A percentile compares a stretch with the other conserved stretches of the same genome.
Evolutionary conservation across 64 coral and sea anemone genomes (phyloP).

Genomic region (Montipora foliosa): DNA sequence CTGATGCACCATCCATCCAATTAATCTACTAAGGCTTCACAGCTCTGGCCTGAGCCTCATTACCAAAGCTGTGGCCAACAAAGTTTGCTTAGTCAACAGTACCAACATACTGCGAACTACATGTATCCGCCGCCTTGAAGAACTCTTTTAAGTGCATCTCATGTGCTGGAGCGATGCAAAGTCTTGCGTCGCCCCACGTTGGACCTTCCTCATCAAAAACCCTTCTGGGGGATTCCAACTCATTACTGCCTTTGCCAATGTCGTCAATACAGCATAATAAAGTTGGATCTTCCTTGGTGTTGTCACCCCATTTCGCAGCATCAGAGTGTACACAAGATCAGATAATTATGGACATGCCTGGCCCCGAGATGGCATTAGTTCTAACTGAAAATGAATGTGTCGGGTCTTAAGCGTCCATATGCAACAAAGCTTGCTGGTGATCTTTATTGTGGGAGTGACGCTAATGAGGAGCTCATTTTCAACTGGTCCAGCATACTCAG

Average conservation of each 20-base stretch:
- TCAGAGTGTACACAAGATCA: background rate
- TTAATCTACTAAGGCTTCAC: background rate
- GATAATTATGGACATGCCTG: conserved; percentile 18
- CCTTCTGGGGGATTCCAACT: conserved; percentile 38
- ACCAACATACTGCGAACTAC: background rate
- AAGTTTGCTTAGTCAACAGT: conserved; percentile 5
- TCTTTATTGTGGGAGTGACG: conserved; percentile 31
- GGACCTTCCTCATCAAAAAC: conserved; percentile 52
- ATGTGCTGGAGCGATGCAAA: background rate
- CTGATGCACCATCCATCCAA: background rate
- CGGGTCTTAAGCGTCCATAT: background rate
- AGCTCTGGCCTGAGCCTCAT: conserved; percentile 39
- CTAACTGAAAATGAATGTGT: conserved; percentile 27
- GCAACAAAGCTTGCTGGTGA: background rate
- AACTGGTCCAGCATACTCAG: background rate
- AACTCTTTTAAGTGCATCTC: conserved; percentile 20
- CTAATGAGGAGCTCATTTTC: conserved; percentile 6
- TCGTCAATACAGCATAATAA: conserved; percentile 41
- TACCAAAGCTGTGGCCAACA: background rate
- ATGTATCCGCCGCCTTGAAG: background rate
- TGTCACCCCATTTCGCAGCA: conserved; percentile 6
- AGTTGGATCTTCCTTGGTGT: conserved; percentile 4
- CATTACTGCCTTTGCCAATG: conserved; percentile 52
- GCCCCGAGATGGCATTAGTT: background rate
- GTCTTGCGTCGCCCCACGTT: conserved; percentile 28